Base-by-base conservation (phyloP, 2,113 vertebrate genomes). In the Pyxicephalus adspersus region DNA sequence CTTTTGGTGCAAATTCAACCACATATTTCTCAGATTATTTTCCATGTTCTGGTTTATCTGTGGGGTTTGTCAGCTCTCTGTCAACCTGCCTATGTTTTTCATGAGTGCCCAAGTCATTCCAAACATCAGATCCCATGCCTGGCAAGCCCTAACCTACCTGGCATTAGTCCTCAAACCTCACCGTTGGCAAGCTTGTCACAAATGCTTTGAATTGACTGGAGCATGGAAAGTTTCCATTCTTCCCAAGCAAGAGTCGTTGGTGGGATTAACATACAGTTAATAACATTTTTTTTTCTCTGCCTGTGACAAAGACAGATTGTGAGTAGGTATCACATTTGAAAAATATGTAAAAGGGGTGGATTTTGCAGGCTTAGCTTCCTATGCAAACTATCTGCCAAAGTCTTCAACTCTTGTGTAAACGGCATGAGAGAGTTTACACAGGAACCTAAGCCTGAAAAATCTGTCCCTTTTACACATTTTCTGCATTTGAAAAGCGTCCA, bases 371-470 rank as follows among this genome's bases (percentile, higher is more conserved):
- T 82, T 74, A 82, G 45, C 80, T 54, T 82, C 80, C 80, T 82
- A 75, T 82, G 71, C 70, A 82, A 82, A 82, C 80, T 73, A 45
- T 75, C 80, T 65, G 80, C 61, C 80, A 82, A 82, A 82, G 67
- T 74, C 71, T 82, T 82, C 80, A 82, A 82, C 70, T 66, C 80
- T 82, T 82, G 80, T 82, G 52, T 74, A 82, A 82, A 82, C 71
- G 19, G 70, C 71, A 75, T 66, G 63, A 82, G 70, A 82, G 70
- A 82, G 80, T 82, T 82, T 82, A 64, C 52, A 82, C 63, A 82
- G 80, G 80, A 82, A 75, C 64, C 71, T 65, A 82, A 82, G 80
- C 80, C 80, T 64, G 58, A 82, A 82, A 81, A 66, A 82, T 82
- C 80, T 82, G 80, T 82, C 80, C 80, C 80, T 74, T 74, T 65